Percentiles rank a stretch among this genome's conserved stretches.
Conservation (phyloP, 2,113 vertebrate genomes). For the Psettodes erumei region DNA sequence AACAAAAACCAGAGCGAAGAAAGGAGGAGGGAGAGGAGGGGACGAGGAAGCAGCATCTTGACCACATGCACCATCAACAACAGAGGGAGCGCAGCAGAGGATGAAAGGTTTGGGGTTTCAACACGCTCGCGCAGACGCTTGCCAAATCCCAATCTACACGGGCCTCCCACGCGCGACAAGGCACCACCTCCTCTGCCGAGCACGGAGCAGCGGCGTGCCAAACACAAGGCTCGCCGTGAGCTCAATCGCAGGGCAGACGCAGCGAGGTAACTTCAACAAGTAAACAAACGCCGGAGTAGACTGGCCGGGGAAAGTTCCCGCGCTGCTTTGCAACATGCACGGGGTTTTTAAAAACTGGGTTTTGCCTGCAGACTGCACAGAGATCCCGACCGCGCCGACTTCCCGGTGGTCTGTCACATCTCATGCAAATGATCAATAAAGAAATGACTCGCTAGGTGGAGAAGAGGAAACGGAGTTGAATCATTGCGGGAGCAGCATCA, state of each 20-base stretch:
- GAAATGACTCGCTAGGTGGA: slow-evolving; percentile 10
- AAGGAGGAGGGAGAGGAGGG: slow-evolving; percentile 48
- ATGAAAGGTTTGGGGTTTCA: slow-evolving; percentile 67
- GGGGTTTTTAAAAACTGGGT: no score
- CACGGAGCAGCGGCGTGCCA: slow-evolving; percentile 56
- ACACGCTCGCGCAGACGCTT: slow-evolving; percentile 60
- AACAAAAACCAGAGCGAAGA: slow-evolving; percentile 48
- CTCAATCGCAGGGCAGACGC: slow-evolving; percentile 56
- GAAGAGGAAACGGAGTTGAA: slow-evolving; percentile 31
- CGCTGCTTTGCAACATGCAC: slow-evolving; percentile 8
- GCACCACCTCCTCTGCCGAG: slow-evolving; percentile 45
- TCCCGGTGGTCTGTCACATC: slow-evolving; percentile 33
- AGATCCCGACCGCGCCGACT: slow-evolving; percentile 16
- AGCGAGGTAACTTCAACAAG: slow-evolving; percentile 61
- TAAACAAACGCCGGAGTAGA: slow-evolving; percentile 71
- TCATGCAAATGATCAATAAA: slow-evolving; percentile 39
- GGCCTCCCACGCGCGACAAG: slow-evolving; percentile 71
- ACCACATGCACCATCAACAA: slow-evolving; percentile 74
- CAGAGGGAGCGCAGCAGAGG: slow-evolving; percentile 50
- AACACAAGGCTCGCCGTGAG: slow-evolving; percentile 62
- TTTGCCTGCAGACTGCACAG: no score
- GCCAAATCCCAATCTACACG: slow-evolving; percentile 73
- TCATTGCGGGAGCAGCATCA: slow-evolving; percentile 36
- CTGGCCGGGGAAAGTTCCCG: slow-evolving; percentile 17
- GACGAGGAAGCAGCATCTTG: slow-evolving; percentile 69